phyloP scores from a whole-genome alignment of 2,113 vertebrate species.

The Thomomys bottae region DNA sequence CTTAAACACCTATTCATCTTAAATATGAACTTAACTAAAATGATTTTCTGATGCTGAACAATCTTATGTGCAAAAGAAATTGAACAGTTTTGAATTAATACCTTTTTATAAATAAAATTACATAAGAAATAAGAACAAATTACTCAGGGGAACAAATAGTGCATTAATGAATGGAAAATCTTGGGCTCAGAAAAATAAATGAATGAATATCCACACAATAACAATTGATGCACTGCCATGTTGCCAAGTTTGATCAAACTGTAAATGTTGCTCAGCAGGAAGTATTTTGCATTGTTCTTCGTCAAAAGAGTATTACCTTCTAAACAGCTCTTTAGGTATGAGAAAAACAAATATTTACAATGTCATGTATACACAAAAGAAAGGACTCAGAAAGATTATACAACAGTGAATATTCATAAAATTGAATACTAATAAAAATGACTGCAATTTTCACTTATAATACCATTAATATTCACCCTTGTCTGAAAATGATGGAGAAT shows the following conservation, averaged over 20 bases:
- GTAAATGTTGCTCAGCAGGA: neutral
- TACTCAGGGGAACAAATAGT: neutral
- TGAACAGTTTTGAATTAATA: neutral
- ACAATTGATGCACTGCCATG: neutral
- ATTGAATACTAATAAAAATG: neutral
- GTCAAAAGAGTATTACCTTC: neutral
- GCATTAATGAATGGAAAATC: neutral
- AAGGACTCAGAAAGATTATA: neutral
- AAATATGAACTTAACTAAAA: neutral
- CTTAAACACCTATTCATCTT: neutral
- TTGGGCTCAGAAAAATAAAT: neutral
- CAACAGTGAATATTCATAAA: neutral
- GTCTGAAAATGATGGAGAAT: neutral
- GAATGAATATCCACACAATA: neutral
- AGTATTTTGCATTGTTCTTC: neutral
- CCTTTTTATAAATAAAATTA: neutral
- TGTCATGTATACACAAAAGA: neutral
- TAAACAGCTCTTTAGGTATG: neutral
- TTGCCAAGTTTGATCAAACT: neutral
- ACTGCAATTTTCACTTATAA: neutral
- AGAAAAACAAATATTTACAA: neutral
- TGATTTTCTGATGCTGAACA: slow-evolving; percentile 19
- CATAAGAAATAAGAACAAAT: neutral
- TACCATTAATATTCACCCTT: neutral
- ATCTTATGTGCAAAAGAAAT: neutral